Evolutionary conservation across 2,888 invertebrate species (phyloP), one percentile per base, ranked within the genome.

Genomic region (Caenorhabditis drosophilae): DNA sequence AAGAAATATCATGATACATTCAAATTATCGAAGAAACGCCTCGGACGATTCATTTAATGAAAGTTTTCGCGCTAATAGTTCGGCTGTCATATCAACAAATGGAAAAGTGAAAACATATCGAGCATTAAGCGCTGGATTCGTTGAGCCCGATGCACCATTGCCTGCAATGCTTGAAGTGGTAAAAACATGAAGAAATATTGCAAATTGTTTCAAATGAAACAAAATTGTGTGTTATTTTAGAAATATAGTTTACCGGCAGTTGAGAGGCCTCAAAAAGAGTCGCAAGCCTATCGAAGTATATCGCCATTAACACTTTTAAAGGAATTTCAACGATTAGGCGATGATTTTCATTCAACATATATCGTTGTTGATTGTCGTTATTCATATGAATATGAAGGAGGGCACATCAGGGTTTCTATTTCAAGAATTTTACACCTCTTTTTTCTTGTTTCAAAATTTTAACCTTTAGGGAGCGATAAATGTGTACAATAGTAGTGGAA

Each of bases 361-460:
- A 38, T 67, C 11, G 18, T 73, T 15, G 50, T 73, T 25, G 73
- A 73, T 57, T 73, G 73, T 26, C 61, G 73, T 11, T 73, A 67
- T 40, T 69, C 73, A 11, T 73, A 59, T 50, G 73, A 73, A 46
- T 73, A 64, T 50, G 20, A 64, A 12, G 73, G 73, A 0, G 73
- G 73, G 18, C 73, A 73, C 41, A 56, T 73, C n/a, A n/a, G n/a
- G n/a, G n/a, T n/a, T n/a, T n/a, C n/a, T n/a, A n/a, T n/a, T n/a
- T n/a, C n/a, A n/a, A n/a, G n/a, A n/a, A n/a, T n/a, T n/a, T n/a
- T n/a, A n/a, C n/a, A n/a, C n/a, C n/a, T n/a, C n/a, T n/a, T n/a
- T n/a, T n/a, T n/a, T n/a, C n/a, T n/a, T n/a, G n/a, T n/a, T n/a
- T n/a, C n/a, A n/a, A n/a, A n/a, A n/a, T n/a, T n/a, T n/a, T n/a